Base-by-base conservation (phyloP, 2,888 invertebrate species). In the Micropterix aruncella region DNA sequence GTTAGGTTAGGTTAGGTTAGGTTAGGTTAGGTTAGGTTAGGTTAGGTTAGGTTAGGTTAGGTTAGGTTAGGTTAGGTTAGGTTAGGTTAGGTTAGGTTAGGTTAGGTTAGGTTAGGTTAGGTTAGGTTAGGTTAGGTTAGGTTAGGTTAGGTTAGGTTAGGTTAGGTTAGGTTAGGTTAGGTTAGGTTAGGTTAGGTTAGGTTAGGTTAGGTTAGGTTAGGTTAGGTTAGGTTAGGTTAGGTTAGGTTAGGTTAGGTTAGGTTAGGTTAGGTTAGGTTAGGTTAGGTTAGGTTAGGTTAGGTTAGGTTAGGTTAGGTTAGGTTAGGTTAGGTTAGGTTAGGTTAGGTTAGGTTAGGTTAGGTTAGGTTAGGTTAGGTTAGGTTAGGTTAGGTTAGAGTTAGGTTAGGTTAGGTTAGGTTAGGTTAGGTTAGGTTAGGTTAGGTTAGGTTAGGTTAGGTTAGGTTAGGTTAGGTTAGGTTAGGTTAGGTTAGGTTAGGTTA, bases 331-430 rank as follows among this genome's bases (percentile, higher is more conserved):
- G 16, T 17, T 38, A 43, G 38, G 18, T 16, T 38, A 40, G 41
- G 40, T 44, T 44, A 41, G 40, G 40, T 40, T 44, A 41, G 40
- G 44, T 44, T 44, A 41, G 40, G 37, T 44, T 44, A 37, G 36
- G 40, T 44, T 44, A 18, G 36, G 36, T 41, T 41, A 38, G 36
- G 36, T 37, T 44, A 37, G 37, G 36, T 44, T 44, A n/a, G n/a
- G n/a, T n/a, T n/a, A n/a, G n/a, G n/a, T n/a, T n/a, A n/a, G n/a
- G n/a, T n/a, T n/a, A n/a, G n/a, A n/a, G 27, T 27, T 27, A 27
- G 27, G 27, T 27, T 27, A 27, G 27, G 27, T 27, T 27, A 27
- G 27, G 27, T 27, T 27, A 27, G 27, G 27, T 27, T 27, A 27
- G 27, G 27, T 27, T 27, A 27, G 27, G 27, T 27, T 27, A 27